Evolutionary conservation across 2,113 vertebrate species (phyloP), one percentile per base, ranked within the genome.

Genomic region (Bombycilla garrulus): DNA sequence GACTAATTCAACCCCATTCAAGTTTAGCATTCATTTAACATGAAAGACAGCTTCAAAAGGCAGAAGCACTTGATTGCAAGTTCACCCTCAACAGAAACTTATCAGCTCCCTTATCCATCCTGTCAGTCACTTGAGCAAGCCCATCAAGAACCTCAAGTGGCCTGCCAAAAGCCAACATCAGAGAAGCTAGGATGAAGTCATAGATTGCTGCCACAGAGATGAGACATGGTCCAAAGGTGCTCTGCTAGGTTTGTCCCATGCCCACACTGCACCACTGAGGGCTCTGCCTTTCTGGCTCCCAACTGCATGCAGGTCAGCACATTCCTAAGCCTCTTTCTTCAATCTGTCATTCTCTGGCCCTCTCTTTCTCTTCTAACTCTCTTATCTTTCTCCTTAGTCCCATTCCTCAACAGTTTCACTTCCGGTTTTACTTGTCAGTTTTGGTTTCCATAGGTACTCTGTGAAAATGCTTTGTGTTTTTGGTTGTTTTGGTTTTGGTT

Each of bases 221-320:
- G 17, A 64, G 26, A 16, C 12, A 13, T 0, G 10, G 22, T 25
- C 42, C 48, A 54, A 71, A 74, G 18, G 25, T 28, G 33, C 38
- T 60, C 26, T 48, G 64, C 29, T 7, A 38, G 42, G 33, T 82
- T 45, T 35, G 24, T 3, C 58, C 44, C n/a, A 72, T 35, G 40
- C 36, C 56, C 35, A 11, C 35, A 47, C 21, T 72, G 29, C 17
- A 33, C 26, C 40, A 12, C 9, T 19, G 25, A 88, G 47, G 26
- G 51, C 38, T 71, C 66, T 35, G 73, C 22, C 66, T 11, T 10
- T 60, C 20, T 24, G 20, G 10, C 9, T 69, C 9, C 26, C 24
- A 65, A 2, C 3, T 1, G 4, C 1, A 0, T 11, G 5, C 28
- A 56, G 19, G 10, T n/a, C 36, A 69, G 64, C 53, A 54, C 18